Evolutionary conservation across 2,797 vertebrate genomes (phyloP).

Genomic region (Toxotes lorentzi): DNA sequence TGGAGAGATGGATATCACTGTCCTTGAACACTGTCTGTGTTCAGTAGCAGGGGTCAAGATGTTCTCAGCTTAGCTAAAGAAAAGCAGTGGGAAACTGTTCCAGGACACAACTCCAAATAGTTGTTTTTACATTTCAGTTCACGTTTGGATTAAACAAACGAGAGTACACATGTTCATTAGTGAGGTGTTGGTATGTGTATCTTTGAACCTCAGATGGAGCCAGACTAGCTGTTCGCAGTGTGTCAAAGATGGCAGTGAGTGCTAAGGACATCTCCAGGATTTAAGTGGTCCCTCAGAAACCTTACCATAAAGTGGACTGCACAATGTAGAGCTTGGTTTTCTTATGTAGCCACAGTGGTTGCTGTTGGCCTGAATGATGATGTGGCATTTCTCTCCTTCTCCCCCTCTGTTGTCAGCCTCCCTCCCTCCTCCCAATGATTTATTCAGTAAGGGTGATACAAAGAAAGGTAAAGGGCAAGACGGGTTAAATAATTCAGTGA

Average conservation of each 20-base stretch:
- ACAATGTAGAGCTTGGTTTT: neutral
- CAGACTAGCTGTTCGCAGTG: neutral
- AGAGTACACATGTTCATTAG: too few relatives aligned
- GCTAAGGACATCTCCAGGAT: neutral
- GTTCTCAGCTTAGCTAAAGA: neutral
- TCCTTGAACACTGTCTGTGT: neutral
- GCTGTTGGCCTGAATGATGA: neutral
- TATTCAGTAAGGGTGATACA: conserved; percentile 59
- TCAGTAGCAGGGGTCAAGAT: neutral
- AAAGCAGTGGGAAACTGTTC: neutral
- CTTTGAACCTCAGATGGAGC: neutral
- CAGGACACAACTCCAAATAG: neutral
- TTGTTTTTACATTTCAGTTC: neutral
- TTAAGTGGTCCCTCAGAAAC: neutral
- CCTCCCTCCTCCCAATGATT: conserved; percentile 44
- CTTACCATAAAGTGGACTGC: too few relatives aligned
- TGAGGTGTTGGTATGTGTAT: neutral
- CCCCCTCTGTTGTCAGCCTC: neutral
- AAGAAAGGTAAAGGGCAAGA: conserved; percentile 44
- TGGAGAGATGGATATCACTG: neutral
- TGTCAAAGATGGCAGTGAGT: neutral
- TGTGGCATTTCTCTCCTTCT: neutral
- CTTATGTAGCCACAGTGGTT: neutral
- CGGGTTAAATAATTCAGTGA: conserved; percentile 92
- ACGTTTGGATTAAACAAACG: too few relatives aligned